Evolutionary conservation across 2,888 invertebrate genomes (phyloP), one percentile per base, ranked within the genome.

Genomic region (Lasioglossum morio): DNA sequence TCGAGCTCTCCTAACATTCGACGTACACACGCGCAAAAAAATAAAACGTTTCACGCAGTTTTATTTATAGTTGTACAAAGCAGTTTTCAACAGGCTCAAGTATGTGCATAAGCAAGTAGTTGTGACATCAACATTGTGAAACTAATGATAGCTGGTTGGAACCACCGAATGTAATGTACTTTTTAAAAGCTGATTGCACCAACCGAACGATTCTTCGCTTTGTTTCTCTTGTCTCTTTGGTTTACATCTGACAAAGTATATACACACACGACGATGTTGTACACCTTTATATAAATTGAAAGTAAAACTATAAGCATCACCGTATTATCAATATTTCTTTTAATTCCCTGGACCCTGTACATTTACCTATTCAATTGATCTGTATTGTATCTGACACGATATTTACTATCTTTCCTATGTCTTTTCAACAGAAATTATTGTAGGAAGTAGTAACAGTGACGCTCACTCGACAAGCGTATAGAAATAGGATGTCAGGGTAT

Each of bases 401-500:
- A n/a, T 2, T 66, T 34, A 23, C 19, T 46, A 43, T 63, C 37
- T 34, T 37, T 69, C 23, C 23, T 40, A 10, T 87, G 75, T 82
- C 23, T 78, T 72, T 77, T 84, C 10, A 85, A 85, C 88, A 90
- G 89, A 89, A 90, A 91, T 90, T 87, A 81, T 85, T 88, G 86
- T 90, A 89, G 88, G 81, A 91, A 80, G 81, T 90, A 92, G 90
- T 88, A 88, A 90, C 88, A 89, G 80, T 89, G 89, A 90, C 91
- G 88, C 88, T 91, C 86, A 89, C 84, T 86, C 78, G 89, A 86
- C 88, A 89, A 87, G 88, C 89, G 76, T 84, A 91, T 84, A 90
- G 82, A 79, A 89, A 86, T 81, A 93, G 89, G 79, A 95, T 95
- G 95, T 94, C 95, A 75, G 93, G 93, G 85, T 93, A 94, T 85